phyloP scores from a whole-genome alignment of 2,113 vertebrate species.

The Dipodomys spectabilis region DNA sequence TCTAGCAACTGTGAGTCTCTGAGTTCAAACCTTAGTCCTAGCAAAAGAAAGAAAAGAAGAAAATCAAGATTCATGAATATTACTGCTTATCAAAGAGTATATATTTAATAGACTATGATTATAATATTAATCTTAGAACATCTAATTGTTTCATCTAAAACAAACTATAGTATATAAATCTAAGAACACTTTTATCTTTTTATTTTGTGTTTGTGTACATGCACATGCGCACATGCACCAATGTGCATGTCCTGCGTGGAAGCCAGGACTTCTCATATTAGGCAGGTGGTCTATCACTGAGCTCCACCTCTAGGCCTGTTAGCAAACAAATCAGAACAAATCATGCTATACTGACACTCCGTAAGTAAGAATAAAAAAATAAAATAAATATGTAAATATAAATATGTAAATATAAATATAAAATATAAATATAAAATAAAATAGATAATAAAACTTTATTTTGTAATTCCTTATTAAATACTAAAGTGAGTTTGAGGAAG shows the following conservation, averaged over 20 bases:
- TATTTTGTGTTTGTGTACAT: no score
- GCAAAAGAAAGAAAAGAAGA: background rate
- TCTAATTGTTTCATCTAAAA: no score
- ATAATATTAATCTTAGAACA: background rate
- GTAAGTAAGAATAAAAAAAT: background rate
- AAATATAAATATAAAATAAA: no score
- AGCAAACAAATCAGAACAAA: background rate
- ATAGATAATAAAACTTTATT: background rate
- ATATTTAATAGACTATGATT: background rate
- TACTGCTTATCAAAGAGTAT: background rate
- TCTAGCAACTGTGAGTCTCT: no score
- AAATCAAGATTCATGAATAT: conserved; percentile 31
- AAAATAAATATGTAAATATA: no score
- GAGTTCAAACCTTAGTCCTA: no score
- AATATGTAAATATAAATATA: no score
- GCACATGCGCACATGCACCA: no score
- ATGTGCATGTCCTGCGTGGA: background rate
- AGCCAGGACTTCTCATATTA: background rate
- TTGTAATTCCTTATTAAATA: background rate
- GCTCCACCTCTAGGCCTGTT: background rate
- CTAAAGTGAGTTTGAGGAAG: background rate
- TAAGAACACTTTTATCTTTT: background rate
- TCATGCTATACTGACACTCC: background rate
- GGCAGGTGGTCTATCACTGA: background rate
- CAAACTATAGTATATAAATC: no score